Percentiles rank a stretch among this genome's conserved stretches.
Evolutionary conservation across 2,113 vertebrate genomes (phyloP).

Genomic region (Equus quagga): DNA sequence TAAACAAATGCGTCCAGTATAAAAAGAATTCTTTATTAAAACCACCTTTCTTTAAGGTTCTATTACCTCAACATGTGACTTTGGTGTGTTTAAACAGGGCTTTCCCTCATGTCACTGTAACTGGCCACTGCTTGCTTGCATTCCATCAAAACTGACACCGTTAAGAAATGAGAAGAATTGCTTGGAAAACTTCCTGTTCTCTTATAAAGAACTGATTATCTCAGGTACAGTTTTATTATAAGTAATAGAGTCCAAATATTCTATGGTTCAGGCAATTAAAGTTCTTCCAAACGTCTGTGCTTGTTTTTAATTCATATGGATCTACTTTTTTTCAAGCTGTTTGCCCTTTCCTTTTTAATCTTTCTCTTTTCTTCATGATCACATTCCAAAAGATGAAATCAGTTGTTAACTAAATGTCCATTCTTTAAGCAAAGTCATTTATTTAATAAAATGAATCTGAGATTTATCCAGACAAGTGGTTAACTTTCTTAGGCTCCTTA

Average conservation of each 20-base stretch:
- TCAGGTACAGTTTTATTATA: conserved; percentile 49
- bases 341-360: neutral
- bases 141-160: conserved; percentile 72
- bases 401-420: neutral
- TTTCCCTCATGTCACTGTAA: conserved; percentile 73
- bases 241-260: neutral
- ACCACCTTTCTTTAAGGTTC: conserved; percentile 85
- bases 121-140: conserved; percentile 68
- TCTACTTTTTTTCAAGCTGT: neutral
- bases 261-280: neutral
- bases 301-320: neutral
- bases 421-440: neutral
- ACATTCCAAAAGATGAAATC: neutral
- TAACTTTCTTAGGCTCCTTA: conserved; percentile 23
- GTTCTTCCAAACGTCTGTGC: neutral
- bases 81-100: conserved; percentile 71
- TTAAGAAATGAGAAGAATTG: conserved; percentile 27
- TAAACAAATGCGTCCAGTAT: conserved; percentile 84
- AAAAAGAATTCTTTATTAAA: conserved; percentile 90
- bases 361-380: neutral
- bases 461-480: neutral
- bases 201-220: conserved; percentile 32
- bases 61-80: conserved; percentile 85
- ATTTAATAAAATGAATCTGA: conserved; percentile 14
- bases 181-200: conserved; percentile 26